Evolutionary conservation across 2,797 vertebrate species (phyloP).

Genomic region (Tenualosa ilisha): DNA sequence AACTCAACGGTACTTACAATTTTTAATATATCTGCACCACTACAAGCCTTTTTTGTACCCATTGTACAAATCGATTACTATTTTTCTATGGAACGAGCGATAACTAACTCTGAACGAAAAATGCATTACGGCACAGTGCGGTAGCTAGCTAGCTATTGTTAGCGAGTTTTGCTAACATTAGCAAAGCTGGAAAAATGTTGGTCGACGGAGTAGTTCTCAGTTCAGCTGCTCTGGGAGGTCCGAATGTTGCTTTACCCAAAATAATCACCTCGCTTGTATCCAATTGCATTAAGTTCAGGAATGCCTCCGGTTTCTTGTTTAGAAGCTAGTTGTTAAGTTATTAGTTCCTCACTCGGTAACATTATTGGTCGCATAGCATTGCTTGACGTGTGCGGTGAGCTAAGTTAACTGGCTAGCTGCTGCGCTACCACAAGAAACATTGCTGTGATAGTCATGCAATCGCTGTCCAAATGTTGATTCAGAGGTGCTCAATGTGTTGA

Average conservation of each 20-base stretch:
- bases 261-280: neutral
- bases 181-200: conserved; percentile 24
- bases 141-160: conserved; percentile 10
- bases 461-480: neutral
- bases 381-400: conserved; percentile 14
- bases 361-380: neutral
- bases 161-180: conserved; percentile 9
- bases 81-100: neutral
- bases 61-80: neutral
- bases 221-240: neutral
- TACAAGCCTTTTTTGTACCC: neutral
- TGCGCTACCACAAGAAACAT: neutral
- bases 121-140: neutral
- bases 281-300: neutral
- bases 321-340: neutral
- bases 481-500: neutral
- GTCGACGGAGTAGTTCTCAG: conserved; percentile 24
- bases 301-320: neutral
- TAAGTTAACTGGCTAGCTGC: conserved; percentile 14
- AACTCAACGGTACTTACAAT: conserved; percentile 66
- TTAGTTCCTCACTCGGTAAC: neutral
- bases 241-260: neutral
- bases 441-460: neutral
- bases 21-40: neutral
- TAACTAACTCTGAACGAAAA: neutral